Evolutionary conservation across 2,797 vertebrate genomes (phyloP).

Genomic region (Poeciliopsis turneri): DNA sequence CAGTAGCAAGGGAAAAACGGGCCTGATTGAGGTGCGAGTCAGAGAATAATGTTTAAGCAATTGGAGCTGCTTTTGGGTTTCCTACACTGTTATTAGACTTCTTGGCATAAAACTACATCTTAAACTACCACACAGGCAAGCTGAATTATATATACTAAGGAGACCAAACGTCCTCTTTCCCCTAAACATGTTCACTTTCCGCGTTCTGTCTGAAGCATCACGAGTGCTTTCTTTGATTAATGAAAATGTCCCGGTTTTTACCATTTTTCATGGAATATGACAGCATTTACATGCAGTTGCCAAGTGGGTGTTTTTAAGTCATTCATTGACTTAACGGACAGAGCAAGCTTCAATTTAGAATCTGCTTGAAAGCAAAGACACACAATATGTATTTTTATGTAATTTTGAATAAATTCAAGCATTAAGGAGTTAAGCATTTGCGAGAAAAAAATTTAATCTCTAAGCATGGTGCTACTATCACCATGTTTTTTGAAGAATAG

Average conservation of each 20-base stretch:
- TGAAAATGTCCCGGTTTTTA: too few species aligned
- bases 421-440: background rate
- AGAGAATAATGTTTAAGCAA: conserved; percentile 42
- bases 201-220: too few species aligned
- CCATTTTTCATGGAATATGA: too few species aligned
- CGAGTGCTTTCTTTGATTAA: too few species aligned
- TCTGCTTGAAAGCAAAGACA: background rate
- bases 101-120: background rate
- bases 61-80: conserved; percentile 18
- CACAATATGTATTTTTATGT: background rate
- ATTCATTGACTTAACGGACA: too few species aligned
- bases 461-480: background rate
- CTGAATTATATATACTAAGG: background rate
- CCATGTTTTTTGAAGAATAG: background rate
- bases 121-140: background rate
- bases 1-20: conserved; percentile 44
- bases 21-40: conserved; percentile 55
- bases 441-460: background rate
- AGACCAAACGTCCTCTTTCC: too few species aligned
- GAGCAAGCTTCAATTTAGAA: background rate
- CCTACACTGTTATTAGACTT: conserved; percentile 24
- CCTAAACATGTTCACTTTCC: too few species aligned
- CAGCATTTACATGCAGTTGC: too few species aligned
- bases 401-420: background rate
- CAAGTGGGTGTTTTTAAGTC: too few species aligned